These are phyloP conservation scores for Otus sunia DNA, from an alignment of 2,113 vertebrate species.

Conservation along the genomic window DNA sequence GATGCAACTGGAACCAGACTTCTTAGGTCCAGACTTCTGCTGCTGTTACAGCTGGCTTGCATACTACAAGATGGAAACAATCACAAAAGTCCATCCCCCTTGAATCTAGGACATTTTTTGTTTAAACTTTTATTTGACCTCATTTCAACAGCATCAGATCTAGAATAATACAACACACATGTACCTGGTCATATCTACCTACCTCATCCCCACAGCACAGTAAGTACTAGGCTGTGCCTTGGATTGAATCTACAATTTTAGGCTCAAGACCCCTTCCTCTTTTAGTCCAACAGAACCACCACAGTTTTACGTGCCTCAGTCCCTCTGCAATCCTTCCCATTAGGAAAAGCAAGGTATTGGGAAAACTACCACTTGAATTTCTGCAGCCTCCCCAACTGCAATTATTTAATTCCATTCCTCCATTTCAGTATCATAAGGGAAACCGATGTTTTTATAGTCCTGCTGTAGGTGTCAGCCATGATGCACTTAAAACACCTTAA, in stretches of 20 bases:
- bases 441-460: neutral
- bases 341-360: neutral
- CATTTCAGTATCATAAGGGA: neutral
- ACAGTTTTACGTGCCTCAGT: neutral
- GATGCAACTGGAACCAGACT: neutral
- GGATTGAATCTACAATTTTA: accelerated
- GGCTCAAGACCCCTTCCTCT: neutral
- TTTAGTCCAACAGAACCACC: neutral
- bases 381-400: neutral
- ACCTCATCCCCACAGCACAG: neutral
- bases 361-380: neutral
- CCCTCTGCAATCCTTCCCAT: neutral
- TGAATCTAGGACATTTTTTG: neutral
- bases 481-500: neutral
- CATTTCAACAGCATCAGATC: neutral
- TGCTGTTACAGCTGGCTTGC: neutral
- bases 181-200: neutral
- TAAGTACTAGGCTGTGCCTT: neutral
- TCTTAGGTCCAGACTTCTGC: neutral
- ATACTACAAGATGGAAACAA: accelerated
- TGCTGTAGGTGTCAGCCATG: neutral
- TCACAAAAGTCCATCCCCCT: neutral
- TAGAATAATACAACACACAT: neutral
- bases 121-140: neutral
- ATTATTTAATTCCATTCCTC: neutral